Conservation (phyloP, 2,888 invertebrate genomes). For the Ditylenchus weischeri region DNA sequence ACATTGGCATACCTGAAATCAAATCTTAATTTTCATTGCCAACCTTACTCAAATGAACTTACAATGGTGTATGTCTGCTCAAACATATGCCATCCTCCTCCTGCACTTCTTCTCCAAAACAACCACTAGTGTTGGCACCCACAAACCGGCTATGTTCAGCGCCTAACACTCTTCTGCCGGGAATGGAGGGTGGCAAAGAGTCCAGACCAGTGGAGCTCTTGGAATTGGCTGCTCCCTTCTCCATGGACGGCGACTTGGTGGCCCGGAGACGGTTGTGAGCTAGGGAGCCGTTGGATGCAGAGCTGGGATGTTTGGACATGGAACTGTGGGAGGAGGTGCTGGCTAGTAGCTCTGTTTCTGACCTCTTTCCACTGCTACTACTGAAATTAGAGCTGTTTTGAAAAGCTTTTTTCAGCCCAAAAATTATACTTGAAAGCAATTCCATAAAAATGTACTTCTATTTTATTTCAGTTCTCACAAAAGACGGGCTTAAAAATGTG, state of each 20-base stretch:
- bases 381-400: too few relatives aligned
- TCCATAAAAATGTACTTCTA: too few relatives aligned
- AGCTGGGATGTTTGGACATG: not conserved
- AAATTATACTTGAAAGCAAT: too few relatives aligned
- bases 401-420: too few relatives aligned
- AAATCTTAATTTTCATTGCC: not conserved
- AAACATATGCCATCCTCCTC: not conserved
- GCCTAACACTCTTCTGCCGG: not conserved
- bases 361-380: too few relatives aligned
- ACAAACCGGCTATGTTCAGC: not conserved
- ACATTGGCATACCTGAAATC: slow-evolving; percentile 46
- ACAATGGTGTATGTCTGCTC: not conserved
- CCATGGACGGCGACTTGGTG: not conserved
- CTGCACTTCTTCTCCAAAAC: not conserved
- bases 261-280: not conserved
- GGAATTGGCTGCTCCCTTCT: not conserved
- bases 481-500: too few relatives aligned
- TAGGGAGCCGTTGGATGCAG: not conserved
- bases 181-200: slow-evolving; percentile 1
- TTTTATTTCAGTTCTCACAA: too few relatives aligned
- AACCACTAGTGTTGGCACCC: not conserved
- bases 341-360: not conserved
- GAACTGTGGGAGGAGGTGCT: not conserved
- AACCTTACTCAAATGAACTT: not conserved
- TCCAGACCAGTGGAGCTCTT: not conserved